Percentiles rank a stretch among this genome's conserved stretches.
Conservation (phyloP, 2,888 invertebrate species). For the Drosophila colorata region DNA sequence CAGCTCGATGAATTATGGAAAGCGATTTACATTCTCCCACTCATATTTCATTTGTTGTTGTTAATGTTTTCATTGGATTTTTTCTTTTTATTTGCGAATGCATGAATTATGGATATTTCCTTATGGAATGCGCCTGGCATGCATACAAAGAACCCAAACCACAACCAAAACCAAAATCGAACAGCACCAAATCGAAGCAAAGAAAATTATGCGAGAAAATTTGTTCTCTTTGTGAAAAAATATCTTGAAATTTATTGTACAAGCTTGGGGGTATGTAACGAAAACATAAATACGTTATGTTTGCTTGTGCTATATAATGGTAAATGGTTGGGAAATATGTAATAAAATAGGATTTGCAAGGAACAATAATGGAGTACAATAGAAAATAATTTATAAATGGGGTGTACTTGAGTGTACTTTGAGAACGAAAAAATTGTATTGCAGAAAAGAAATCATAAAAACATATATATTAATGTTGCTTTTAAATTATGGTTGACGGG, state of each 20-base stretch:
- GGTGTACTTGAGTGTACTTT: neutral
- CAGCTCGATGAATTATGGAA: conserved; percentile 74
- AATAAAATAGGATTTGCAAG: conserved; percentile 34
- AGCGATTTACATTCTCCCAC: conserved; percentile 75
- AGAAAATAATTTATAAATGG: neutral
- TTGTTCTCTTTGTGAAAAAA: conserved; percentile 63
- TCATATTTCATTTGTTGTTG: conserved; percentile 75
- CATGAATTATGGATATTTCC: conserved; percentile 78
- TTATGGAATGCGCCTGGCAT: conserved; percentile 64
- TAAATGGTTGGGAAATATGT: neutral
- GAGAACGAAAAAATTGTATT: too few relatives aligned
- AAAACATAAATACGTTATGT: conserved; percentile 30
- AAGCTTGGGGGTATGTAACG: conserved; percentile 20
- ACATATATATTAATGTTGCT: too few relatives aligned
- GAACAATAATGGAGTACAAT: conserved; percentile 4
- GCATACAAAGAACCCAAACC: conserved; percentile 57
- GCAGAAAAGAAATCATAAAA: too few relatives aligned
- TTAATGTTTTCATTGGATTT: conserved; percentile 73
- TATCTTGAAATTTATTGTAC: conserved; percentile 59
- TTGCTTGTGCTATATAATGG: conserved; percentile 8
- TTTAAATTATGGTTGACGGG: too few relatives aligned
- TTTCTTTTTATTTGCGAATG: conserved; percentile 73
- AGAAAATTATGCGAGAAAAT: conserved; percentile 50
- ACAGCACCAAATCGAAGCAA: conserved; percentile 23
- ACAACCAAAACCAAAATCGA: conserved; percentile 12